Base-by-base conservation (phyloP, 2,888 invertebrate genomes). In the Melieria omissa region DNA sequence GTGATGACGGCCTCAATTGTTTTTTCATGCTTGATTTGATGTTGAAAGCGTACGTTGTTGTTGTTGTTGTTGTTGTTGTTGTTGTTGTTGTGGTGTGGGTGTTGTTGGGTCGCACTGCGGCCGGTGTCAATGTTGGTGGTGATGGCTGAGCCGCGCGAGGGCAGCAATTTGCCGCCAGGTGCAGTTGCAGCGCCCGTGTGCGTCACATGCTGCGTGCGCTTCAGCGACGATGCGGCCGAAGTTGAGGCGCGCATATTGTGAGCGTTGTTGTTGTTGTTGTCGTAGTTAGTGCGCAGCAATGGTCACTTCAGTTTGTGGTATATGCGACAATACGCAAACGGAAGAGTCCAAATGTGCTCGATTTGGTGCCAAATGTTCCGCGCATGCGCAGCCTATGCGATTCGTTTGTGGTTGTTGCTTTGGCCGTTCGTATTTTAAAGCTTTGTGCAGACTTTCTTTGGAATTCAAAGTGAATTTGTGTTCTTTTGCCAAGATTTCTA, bases 131-230 rank as follows among this genome's bases (percentile, higher is more conserved):
- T 84, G 81, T 89, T 90, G 47, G 91, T 91, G 54, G 91, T 91
- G 74, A 91, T 91, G 12, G 91, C 89, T 6, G 91, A 89, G n/a
- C 91, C 91, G 58, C 89, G 89, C 0, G 70, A 54, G 8, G 72
- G 16, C 45, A 73, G 46, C 46, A 73, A 29, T 5, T 45, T 60
- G 12, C 52, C 14, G 6, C 6, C 10, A 7, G 45, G 45, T 5
- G 73, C 73, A 9, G 45, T 49, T 5, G 73, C 73, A 9, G 76
- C 72, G 9, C 77, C 49, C 58, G 60, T 75, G 67, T 77, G 76
- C 73, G 81, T 78, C 66, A 80, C 75, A 71, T 82, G 79, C 1
- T 83, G 80, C 6, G 82, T 76, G 71, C 82, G 82, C 75, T 83
- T 83, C 75, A 83, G 77, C 60, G 81, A 74, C 75, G 82, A 82